These are phyloP conservation scores for Hypolimnas misippus DNA, from an alignment of 2,888 invertebrate species.

Conservation along the genomic window DNA sequence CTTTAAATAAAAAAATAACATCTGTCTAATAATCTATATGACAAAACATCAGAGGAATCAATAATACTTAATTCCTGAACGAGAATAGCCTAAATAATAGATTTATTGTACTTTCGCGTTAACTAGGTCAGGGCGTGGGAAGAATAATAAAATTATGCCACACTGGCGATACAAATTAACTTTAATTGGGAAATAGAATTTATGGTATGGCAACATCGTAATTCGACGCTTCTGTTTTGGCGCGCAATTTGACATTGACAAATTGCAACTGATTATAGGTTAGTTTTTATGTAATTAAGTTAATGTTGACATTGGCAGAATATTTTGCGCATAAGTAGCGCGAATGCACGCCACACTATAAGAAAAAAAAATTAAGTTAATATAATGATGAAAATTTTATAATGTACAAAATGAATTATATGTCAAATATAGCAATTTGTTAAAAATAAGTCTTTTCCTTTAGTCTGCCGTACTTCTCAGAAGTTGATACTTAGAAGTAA, in stretches of 20 bases:
- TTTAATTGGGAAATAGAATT: slow-evolving; percentile 48
- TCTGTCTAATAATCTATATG: too few relatives aligned
- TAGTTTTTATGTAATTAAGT: background rate
- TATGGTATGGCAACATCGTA: slow-evolving; percentile 43
- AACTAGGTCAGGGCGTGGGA: slow-evolving; percentile 46
- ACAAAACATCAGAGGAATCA: background rate
- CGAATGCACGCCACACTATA: too few relatives aligned
- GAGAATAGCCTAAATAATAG: slow-evolving; percentile 35
- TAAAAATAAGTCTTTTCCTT: too few relatives aligned
- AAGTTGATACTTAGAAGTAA: too few relatives aligned
- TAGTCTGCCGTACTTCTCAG: too few relatives aligned
- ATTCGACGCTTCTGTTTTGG: slow-evolving; percentile 41
- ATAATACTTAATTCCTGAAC: slow-evolving; percentile 10
- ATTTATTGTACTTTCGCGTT: slow-evolving; percentile 36
- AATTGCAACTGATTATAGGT: background rate
- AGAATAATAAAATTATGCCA: slow-evolving; percentile 43
- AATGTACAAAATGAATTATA: too few relatives aligned
- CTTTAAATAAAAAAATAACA: too few relatives aligned
- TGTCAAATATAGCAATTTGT: too few relatives aligned
- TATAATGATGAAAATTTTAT: too few relatives aligned
- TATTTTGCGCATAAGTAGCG: too few relatives aligned
- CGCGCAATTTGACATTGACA: slow-evolving; percentile 9
- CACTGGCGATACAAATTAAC: slow-evolving; percentile 36
- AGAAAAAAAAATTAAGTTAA: too few relatives aligned
- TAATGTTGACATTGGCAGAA: too few relatives aligned